Percentiles rank a stretch among this genome's conserved stretches.
Evolutionary conservation across 2,113 vertebrate species (phyloP).

Genomic region (Saguinus midas): DNA sequence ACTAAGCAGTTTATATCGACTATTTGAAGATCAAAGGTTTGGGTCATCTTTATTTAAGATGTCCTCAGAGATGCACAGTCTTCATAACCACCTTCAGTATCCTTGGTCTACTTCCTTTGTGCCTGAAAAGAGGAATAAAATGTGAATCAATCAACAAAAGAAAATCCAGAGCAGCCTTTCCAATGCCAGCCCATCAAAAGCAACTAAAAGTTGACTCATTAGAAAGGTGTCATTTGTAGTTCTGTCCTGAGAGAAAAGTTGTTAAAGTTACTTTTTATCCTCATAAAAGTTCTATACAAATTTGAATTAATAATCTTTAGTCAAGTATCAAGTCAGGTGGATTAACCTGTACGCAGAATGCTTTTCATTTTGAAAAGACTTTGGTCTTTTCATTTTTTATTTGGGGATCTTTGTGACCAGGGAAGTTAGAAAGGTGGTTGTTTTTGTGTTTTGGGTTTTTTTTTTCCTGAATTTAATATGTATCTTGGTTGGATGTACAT

Average conservation of each 20-base stretch:
- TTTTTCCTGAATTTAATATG: not conserved
- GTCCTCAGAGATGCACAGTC: slow-evolving; percentile 80
- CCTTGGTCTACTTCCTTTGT: slow-evolving; percentile 82
- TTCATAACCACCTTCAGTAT: slow-evolving; percentile 79
- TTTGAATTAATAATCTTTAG: slow-evolving; percentile 43
- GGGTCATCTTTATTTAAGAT: slow-evolving; percentile 84
- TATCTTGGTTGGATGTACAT: slow-evolving; percentile 29
- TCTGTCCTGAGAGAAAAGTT: slow-evolving; percentile 26
- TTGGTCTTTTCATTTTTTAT: not conserved
- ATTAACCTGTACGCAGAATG: not conserved
- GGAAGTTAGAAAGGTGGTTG: not conserved
- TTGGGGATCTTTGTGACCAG: slow-evolving; percentile 28
- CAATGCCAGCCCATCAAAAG: slow-evolving; percentile 92
- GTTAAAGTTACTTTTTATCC: not conserved
- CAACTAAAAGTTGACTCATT: slow-evolving; percentile 88
- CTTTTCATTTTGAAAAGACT: slow-evolving; percentile 21
- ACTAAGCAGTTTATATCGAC: slow-evolving; percentile 83
- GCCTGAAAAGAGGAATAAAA: slow-evolving; percentile 86
- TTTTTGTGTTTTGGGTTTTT: not conserved
- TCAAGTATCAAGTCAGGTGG: slow-evolving; percentile 17
- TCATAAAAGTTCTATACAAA: not conserved
- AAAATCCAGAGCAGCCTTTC: slow-evolving; percentile 90
- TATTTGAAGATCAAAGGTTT: slow-evolving; percentile 86
- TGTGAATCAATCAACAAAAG: slow-evolving; percentile 87
- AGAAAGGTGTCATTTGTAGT: slow-evolving; percentile 1